phyloP scores from a whole-genome alignment of 2,888 invertebrate genomes.

The Allacma fusca region DNA sequence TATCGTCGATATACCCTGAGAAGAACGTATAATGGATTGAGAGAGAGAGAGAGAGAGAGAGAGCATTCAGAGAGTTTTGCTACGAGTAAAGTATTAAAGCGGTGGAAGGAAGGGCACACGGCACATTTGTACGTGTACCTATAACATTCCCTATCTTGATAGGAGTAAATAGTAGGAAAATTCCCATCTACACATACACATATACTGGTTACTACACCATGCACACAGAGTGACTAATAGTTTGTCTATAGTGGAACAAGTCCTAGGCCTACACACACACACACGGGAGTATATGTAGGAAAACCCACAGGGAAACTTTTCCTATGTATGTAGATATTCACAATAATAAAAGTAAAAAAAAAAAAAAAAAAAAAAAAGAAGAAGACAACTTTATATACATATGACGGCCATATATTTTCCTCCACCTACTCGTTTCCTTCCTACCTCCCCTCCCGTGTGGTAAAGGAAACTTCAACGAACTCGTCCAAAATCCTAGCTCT shows the following conservation, averaged over 20 bases:
- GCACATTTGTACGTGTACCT: neutral
- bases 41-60: too few species aligned
- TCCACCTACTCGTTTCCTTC: slow-evolving; percentile 31
- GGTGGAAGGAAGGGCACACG: neutral
- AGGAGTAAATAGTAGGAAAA: neutral
- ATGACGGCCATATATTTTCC: slow-evolving; percentile 15
- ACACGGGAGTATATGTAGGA: neutral
- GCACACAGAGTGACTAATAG: too few species aligned
- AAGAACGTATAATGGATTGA: neutral
- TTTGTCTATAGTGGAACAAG: too few species aligned
- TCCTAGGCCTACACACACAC: too few species aligned
- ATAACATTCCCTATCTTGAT: neutral
- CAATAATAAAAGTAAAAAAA: neutral
- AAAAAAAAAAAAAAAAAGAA: neutral
- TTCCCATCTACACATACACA: neutral
- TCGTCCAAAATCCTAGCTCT: slow-evolving; percentile 4
- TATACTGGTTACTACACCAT: neutral
- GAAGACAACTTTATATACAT: neutral
- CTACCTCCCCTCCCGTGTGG: slow-evolving; percentile 22
- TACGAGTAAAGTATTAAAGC: neutral
- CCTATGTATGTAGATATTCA: neutral
- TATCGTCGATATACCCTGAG: too few species aligned
- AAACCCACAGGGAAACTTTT: neutral
- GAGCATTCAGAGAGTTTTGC: neutral
- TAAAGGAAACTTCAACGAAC: slow-evolving; percentile 1